Evolutionary conservation across 2,888 invertebrate genomes (phyloP).

Genomic region (Yponomeuta plumbellus): DNA sequence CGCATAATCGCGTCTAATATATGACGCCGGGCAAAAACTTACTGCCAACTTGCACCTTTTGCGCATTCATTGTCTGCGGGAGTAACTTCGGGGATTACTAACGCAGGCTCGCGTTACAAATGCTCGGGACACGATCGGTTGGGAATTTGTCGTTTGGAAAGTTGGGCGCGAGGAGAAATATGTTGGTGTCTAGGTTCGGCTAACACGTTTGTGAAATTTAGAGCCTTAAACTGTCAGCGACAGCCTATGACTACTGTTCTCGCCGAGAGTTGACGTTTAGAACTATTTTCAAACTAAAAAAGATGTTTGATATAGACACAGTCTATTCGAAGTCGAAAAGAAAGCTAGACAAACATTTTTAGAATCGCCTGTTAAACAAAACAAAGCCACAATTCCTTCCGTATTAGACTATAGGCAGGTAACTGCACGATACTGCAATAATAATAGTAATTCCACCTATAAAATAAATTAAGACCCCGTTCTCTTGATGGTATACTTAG

Average conservation of each 20-base stretch:
- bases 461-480: constrained; percentile 17
- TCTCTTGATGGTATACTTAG: too few species aligned
- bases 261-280: too few species aligned
- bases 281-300: too few species aligned
- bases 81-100: background rate
- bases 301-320: too few species aligned
- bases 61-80: constrained; percentile 36
- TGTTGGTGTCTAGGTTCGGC: background rate
- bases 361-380: too few species aligned
- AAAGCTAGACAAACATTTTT: too few species aligned
- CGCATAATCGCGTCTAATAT: constrained; percentile 63
- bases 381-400: too few species aligned
- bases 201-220: too few species aligned
- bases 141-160: background rate
- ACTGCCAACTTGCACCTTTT: constrained; percentile 58
- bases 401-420: background rate
- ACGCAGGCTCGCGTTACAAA: background rate
- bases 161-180: background rate
- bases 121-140: constrained; percentile 25
- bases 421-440: background rate
- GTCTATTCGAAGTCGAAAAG: too few species aligned
- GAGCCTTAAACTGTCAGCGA: background rate
- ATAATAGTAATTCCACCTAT: constrained; percentile 18
- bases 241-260: background rate
- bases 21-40: constrained; percentile 58